Base-by-base conservation (phyloP, 2,113 vertebrate genomes). In the Casuarius casuarius region DNA sequence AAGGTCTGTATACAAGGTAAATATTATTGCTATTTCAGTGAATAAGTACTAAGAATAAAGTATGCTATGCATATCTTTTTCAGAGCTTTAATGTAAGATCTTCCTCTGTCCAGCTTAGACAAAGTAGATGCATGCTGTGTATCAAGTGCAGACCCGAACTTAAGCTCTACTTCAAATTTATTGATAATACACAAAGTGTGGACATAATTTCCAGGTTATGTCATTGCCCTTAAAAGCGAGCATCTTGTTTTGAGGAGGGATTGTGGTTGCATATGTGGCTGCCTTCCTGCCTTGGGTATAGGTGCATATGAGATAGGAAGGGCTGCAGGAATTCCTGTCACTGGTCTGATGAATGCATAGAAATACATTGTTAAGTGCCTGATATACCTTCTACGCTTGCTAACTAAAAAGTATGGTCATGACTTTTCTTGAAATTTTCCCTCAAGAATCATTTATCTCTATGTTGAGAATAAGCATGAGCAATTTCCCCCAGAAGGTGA, bases 401-500 rank as follows among this genome's bases (percentile, higher is more conserved):
- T 87, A 79, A 91, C 70, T 85, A 52, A 51, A 83, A 73, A 28
- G 20, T 51, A 65, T 38, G 15, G 48, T 44, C 22, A 14, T 91
- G 75, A 42, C 74, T 95, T 91, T 70, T 92, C 87, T 80, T 88
- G 75, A 90, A 63, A 58, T 66, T 92, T 93, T 74, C 67, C 85
- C 81, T 86, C 63, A 73, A 65, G 78, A 66, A 68, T 80, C 44
- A 42, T 91, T 93, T 83, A 23, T 92, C 54, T 94, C 42, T 78
- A n/a, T 59, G n/a, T 44, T 76, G 88, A 84, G 68, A 93, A 90
- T 71, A 84, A 95, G 49, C 62, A 85, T n/a, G 79, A 92, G 46
- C 84, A 70, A 54, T 87, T 87, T 92, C 40, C 26, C 62, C 62
- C 77, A 82, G 89, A 94, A 97, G 54, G 74, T 92, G 86, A 96